Percentiles rank a stretch among this genome's conserved stretches.
phyloP scores from a whole-genome alignment of 2,797 vertebrate species.

The Lophotriccus pileatus region DNA sequence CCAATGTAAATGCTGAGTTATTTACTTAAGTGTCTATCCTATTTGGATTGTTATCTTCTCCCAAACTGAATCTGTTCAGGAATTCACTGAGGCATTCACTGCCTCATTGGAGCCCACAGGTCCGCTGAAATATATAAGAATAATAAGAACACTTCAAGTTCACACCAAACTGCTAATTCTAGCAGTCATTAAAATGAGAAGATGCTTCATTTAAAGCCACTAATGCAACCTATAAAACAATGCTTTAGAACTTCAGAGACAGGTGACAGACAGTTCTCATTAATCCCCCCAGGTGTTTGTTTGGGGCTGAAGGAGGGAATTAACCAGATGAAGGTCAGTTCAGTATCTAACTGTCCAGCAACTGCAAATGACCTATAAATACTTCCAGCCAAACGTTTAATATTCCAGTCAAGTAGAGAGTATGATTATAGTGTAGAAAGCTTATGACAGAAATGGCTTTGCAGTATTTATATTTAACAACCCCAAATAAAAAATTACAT shows the following conservation, averaged over 20 bases:
- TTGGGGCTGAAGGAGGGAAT: neutral
- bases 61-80: neutral
- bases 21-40: neutral
- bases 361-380: neutral
- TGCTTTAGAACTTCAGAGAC: neutral
- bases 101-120: neutral
- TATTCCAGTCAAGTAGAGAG: neutral
- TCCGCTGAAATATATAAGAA: neutral
- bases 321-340: neutral
- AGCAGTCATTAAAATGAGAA: neutral
- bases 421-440: neutral
- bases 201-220: neutral
- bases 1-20: neutral
- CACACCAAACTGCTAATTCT: neutral
- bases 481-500: neutral
- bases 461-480: conserved; percentile 9
- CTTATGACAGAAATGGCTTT: conserved; percentile 5
- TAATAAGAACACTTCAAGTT: neutral
- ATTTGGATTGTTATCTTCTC: neutral
- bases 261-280: neutral
- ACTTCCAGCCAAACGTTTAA: neutral
- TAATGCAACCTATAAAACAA: neutral
- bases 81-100: neutral
- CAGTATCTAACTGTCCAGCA: neutral
- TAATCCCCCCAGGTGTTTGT: neutral